A percentile compares a stretch with the other conserved stretches of the same genome.
phyloP scores from a whole-genome alignment of 2,888 invertebrate genomes.

The Acrocyrtus sp. region DNA sequence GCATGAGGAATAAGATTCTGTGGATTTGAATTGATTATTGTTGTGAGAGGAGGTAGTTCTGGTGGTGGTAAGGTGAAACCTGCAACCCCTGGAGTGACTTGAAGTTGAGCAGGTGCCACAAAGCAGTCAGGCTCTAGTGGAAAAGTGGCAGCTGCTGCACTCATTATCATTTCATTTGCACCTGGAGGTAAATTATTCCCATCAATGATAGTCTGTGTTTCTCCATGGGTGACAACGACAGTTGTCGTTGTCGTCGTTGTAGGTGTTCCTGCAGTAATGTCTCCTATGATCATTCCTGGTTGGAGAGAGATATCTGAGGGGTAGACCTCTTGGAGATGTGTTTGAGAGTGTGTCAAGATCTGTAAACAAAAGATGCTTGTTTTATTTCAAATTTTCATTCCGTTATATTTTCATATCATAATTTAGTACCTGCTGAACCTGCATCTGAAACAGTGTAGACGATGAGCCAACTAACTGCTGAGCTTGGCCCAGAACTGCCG shows the following conservation, averaged over 20 bases:
- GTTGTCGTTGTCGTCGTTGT: conserved; percentile 63
- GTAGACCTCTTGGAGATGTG: conserved; percentile 24
- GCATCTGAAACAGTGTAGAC: conserved; percentile 60
- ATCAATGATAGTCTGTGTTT: conserved; percentile 63
- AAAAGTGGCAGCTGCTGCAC: conserved; percentile 60
- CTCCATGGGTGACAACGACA: conserved; percentile 62
- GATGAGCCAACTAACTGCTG: conserved; percentile 26
- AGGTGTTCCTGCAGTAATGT: conserved; percentile 46
- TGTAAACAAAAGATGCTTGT: too few species aligned
- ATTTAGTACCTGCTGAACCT: conserved; percentile 60
- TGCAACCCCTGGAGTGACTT: conserved; percentile 58
- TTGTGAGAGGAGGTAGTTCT: conserved; percentile 58
- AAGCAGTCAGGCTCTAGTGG: conserved; percentile 60
- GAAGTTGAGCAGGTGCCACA: conserved; percentile 52
- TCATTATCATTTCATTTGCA: conserved; percentile 61
- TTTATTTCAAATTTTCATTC: conserved; percentile 9
- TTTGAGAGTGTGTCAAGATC: conserved; percentile 62
- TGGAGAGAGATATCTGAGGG: background rate
- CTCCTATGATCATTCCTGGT: background rate
- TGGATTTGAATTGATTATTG: conserved; percentile 59
- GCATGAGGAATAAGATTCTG: too few species aligned
- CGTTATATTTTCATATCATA: background rate
- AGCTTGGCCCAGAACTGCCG: conserved; percentile 36
- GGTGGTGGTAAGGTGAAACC: conserved; percentile 54
- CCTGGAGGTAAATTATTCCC: conserved; percentile 61